Conservation (phyloP, 2,888 invertebrate species). For the Nipponacmea schrenckii region DNA sequence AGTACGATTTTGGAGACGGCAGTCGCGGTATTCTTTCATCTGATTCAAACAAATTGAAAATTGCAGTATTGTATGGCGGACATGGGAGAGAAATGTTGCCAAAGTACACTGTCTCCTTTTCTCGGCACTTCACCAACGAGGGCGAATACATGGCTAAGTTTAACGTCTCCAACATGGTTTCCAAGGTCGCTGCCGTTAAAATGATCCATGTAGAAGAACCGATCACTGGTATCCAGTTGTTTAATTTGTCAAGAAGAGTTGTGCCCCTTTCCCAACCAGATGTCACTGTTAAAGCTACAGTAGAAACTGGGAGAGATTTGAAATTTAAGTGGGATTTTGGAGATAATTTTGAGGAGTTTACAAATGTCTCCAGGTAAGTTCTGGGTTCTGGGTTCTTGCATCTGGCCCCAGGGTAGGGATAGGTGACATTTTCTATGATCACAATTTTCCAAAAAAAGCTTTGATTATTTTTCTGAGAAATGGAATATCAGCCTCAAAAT, state of each 20-base stretch:
- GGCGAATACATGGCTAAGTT: slow-evolving; percentile 51
- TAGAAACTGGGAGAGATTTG: slow-evolving; percentile 50
- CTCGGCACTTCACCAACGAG: slow-evolving; percentile 34
- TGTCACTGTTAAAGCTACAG: slow-evolving; percentile 47
- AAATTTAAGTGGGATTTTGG: slow-evolving; percentile 55
- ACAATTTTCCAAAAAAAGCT: too few species aligned
- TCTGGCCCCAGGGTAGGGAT: too few species aligned
- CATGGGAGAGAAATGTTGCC: slow-evolving; percentile 16
- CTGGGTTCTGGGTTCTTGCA: not conserved
- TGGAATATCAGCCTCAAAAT: too few species aligned
- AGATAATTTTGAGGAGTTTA: slow-evolving; percentile 22
- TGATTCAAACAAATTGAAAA: slow-evolving; percentile 1
- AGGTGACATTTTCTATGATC: too few species aligned
- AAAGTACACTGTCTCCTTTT: slow-evolving; percentile 25
- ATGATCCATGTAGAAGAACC: slow-evolving; percentile 41
- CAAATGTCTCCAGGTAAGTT: slow-evolving; percentile 22
- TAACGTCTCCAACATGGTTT: slow-evolving; percentile 48
- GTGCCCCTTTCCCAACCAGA: slow-evolving; percentile 31
- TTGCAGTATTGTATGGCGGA: not conserved
- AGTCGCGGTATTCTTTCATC: slow-evolving; percentile 19
- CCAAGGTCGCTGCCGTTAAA: slow-evolving; percentile 28
- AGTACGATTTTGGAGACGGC: slow-evolving; percentile 50
- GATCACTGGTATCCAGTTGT: slow-evolving; percentile 41
- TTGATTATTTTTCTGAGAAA: too few species aligned
- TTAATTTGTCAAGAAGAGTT: slow-evolving; percentile 35